These are phyloP conservation scores for Spondyliosoma cantharus DNA, from an alignment of 2,797 vertebrate genomes.

Conservation along the genomic window DNA sequence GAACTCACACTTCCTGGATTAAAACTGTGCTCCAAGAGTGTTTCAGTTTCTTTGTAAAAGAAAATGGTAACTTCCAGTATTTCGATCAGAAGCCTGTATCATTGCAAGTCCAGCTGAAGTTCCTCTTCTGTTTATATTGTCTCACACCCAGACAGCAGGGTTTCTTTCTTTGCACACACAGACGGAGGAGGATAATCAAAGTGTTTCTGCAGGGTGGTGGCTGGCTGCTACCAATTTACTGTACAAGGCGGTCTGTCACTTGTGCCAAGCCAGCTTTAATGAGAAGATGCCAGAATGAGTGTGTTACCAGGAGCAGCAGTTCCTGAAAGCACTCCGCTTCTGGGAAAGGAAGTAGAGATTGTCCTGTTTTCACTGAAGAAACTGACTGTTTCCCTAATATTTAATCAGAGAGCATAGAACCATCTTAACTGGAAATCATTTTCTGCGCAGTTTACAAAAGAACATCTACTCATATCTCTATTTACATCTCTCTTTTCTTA, in stretches of 20 bases:
- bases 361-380: slow-evolving; percentile 31
- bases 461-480: not conserved
- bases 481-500: not conserved
- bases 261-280: slow-evolving; percentile 62
- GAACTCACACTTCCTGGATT: slow-evolving; percentile 34
- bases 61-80: not conserved
- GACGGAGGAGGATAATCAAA: slow-evolving; percentile 49
- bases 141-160: slow-evolving; percentile 27
- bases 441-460: not conserved
- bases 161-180: slow-evolving; percentile 23
- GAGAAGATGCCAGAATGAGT: slow-evolving; percentile 54
- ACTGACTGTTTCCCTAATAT: not conserved
- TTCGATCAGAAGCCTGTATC: not conserved
- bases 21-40: not conserved
- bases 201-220: slow-evolving; percentile 54
- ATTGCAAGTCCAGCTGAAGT: not conserved
- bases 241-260: slow-evolving; percentile 43
- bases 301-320: slow-evolving; percentile 34
- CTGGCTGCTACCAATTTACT: slow-evolving; percentile 61
- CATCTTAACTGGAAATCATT: not conserved
- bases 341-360: slow-evolving; percentile 38
- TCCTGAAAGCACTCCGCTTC: not conserved
- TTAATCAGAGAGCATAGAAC: slow-evolving; percentile 6
- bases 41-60: slow-evolving; percentile 21
- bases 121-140: slow-evolving; percentile 6